Conservation (phyloP, 2,888 invertebrate genomes). For the Leptura quadrifasciata region DNA sequence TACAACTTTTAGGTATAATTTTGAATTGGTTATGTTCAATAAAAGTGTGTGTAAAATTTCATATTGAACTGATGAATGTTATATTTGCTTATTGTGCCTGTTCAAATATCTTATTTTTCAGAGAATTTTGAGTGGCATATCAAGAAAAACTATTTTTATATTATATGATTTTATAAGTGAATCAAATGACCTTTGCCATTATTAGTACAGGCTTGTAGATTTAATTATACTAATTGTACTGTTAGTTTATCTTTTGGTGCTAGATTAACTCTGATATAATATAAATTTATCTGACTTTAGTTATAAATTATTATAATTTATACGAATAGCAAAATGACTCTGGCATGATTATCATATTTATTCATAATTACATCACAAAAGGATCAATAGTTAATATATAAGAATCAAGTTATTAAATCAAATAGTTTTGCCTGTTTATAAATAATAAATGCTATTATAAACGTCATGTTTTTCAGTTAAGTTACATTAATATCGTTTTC, state of each 20-base stretch:
- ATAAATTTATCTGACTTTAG: conserved; percentile 18
- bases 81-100: background rate
- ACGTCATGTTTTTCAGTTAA: background rate
- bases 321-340: conserved; percentile 10
- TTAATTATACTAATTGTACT: conserved; percentile 6
- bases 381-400: background rate
- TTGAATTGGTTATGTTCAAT: too few species aligned
- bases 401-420: conserved; percentile 25
- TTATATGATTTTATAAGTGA: background rate
- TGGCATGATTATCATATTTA: background rate
- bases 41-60: too few species aligned
- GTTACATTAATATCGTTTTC: background rate
- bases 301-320: conserved; percentile 21
- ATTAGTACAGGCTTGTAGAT: conserved; percentile 17
- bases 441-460: background rate
- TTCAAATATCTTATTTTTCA: background rate
- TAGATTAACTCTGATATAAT: conserved; percentile 15
- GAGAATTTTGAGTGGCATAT: background rate
- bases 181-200: background rate
- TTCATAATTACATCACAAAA: conserved; percentile 23
- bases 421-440: conserved; percentile 12
- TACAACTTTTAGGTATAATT: too few species aligned
- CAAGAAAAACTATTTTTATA: background rate
- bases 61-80: background rate
- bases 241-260: conserved; percentile 22